Evolutionary conservation across 2,113 vertebrate species (phyloP).

Genomic region (Pheucticus melanocephalus): DNA sequence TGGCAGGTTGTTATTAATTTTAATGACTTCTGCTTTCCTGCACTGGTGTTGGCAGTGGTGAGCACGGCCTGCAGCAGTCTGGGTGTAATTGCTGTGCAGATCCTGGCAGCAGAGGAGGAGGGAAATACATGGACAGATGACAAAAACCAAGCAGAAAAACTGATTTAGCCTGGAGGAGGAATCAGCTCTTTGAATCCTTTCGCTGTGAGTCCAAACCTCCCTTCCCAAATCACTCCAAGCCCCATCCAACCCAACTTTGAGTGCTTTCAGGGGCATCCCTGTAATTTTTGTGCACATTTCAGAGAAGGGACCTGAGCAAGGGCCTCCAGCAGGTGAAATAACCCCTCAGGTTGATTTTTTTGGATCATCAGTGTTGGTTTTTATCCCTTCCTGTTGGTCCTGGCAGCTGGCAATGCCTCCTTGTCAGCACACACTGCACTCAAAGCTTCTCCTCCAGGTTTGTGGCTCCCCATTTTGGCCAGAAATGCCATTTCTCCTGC

Average conservation of each 20-base stretch:
- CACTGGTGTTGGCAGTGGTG: slow-evolving; percentile 73
- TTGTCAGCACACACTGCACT: background rate
- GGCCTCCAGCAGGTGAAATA: background rate
- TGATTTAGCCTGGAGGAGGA: slow-evolving; percentile 9
- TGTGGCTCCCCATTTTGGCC: background rate
- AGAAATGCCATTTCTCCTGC: background rate
- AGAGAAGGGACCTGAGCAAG: background rate
- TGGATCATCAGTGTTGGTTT: background rate
- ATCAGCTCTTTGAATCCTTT: slow-evolving; percentile 51
- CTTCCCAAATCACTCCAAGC: background rate
- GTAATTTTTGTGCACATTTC: background rate
- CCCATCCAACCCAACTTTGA: background rate
- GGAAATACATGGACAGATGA: slow-evolving; percentile 75
- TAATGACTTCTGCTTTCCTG: slow-evolving; percentile 8
- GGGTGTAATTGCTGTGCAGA: slow-evolving; percentile 79
- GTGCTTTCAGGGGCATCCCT: background rate
- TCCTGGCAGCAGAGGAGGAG: slow-evolving; percentile 77
- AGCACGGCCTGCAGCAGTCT: slow-evolving; percentile 68
- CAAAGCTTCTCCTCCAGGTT: background rate
- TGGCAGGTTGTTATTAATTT: background rate
- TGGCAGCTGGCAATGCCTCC: background rate
- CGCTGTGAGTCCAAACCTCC: slow-evolving; percentile 76
- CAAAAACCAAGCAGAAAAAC: slow-evolving; percentile 72
- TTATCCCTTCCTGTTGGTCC: background rate
- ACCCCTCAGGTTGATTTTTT: rapidly evolving